A percentile compares a stretch with the other conserved stretches of the same genome.
phyloP scores from a whole-genome alignment of 1,140 invertebrate species.

The Magallana ariakensis region DNA sequence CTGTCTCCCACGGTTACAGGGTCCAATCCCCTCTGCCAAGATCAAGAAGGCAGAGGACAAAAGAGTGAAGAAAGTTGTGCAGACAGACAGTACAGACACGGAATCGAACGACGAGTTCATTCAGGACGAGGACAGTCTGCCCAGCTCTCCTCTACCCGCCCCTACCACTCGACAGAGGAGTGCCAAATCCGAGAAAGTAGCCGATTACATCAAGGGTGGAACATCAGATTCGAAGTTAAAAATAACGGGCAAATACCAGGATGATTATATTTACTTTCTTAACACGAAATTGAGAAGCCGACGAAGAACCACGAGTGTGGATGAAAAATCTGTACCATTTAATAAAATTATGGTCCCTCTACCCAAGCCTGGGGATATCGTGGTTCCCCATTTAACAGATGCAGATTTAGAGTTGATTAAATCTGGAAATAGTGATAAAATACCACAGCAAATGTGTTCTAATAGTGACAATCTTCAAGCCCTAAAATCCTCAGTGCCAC shows the following conservation, averaged over 20 bases:
- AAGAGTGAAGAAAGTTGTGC: slow-evolving; percentile 37
- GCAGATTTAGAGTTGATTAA: slow-evolving; percentile 73
- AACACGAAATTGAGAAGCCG: slow-evolving; percentile 71
- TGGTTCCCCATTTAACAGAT: slow-evolving; percentile 75
- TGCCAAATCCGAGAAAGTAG: slow-evolving; percentile 58
- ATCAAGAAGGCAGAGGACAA: slow-evolving; percentile 43
- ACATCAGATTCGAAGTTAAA: slow-evolving; percentile 73
- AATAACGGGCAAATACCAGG: slow-evolving; percentile 75
- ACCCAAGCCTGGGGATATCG: slow-evolving; percentile 73
- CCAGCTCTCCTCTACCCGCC: slow-evolving; percentile 35
- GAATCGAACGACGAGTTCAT: slow-evolving; percentile 34
- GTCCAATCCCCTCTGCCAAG: background rate
- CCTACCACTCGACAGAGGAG: slow-evolving; percentile 15
- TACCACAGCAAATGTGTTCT: slow-evolving; percentile 23
- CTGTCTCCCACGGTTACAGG: slow-evolving; percentile 57
- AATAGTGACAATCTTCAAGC: slow-evolving; percentile 11
- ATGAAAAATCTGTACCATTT: slow-evolving; percentile 39
- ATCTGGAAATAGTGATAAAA: slow-evolving; percentile 37
- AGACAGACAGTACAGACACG: slow-evolving; percentile 34
- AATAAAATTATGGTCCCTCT: slow-evolving; percentile 65
- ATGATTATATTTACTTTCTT: slow-evolving; percentile 76
- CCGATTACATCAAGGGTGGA: slow-evolving; percentile 59
- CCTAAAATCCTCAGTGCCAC: background rate
- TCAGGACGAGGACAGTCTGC: slow-evolving; percentile 27
- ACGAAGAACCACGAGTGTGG: slow-evolving; percentile 62